phyloP scores from a whole-genome alignment of 2,888 invertebrate genomes.

The Apantesis nais region DNA sequence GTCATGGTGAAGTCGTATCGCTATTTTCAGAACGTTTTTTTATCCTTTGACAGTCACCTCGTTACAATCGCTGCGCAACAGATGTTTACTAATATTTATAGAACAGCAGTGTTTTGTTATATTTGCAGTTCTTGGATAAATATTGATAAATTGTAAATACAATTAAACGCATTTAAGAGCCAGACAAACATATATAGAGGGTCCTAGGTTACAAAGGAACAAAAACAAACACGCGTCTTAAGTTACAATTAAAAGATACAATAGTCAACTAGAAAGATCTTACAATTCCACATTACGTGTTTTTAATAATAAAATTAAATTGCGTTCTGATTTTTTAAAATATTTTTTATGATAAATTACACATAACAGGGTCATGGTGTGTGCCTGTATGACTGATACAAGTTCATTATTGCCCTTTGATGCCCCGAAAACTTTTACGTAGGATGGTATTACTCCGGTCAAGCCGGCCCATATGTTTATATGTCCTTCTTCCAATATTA shows the following conservation, averaged over 20 bases:
- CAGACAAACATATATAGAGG: neutral
- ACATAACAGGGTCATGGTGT: no score
- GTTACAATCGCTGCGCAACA: conserved; percentile 3
- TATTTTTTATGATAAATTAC: no score
- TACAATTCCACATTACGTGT: neutral
- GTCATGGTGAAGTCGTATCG: conserved; percentile 73
- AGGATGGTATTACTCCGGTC: neutral
- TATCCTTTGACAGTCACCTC: conserved; percentile 36
- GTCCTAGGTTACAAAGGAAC: no score
- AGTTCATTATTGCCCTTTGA: no score
- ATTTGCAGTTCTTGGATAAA: neutral
- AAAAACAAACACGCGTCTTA: neutral
- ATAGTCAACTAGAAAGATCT: neutral
- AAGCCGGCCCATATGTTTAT: neutral
- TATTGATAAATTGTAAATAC: neutral
- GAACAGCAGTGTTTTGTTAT: neutral
- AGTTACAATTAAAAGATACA: neutral
- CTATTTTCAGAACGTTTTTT: conserved; percentile 59
- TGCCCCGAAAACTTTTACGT: no score
- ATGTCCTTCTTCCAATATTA: no score
- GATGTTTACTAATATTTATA: conserved; percentile 1
- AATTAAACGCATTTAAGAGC: neutral
- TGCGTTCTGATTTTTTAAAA: no score
- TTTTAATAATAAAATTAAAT: neutral
- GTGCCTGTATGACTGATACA: no score